phyloP scores from a whole-genome alignment of 1,140 invertebrate genomes.

The Drosophila navojoa region DNA sequence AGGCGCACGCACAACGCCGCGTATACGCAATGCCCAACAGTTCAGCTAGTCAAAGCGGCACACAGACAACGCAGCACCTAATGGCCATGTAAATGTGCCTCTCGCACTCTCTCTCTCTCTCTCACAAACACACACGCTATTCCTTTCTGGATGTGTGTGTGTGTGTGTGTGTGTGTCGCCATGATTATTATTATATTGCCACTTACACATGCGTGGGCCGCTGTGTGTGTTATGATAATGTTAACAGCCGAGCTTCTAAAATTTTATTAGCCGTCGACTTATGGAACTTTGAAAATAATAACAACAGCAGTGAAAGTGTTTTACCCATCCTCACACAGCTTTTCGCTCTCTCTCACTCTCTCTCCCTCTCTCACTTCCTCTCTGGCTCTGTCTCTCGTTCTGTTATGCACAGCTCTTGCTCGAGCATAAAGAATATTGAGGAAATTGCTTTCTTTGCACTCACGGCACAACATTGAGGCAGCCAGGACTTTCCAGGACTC shows the following conservation, averaged over 20 bases:
- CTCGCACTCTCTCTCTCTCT: neutral
- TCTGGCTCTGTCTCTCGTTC: neutral
- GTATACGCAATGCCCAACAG: constrained; percentile 66
- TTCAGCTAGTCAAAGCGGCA: constrained; percentile 64
- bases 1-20: constrained; percentile 62
- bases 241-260: constrained; percentile 78
- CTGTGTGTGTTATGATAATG: constrained; percentile 74
- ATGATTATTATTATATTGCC: constrained; percentile 73
- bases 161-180: constrained; percentile 13
- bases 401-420: constrained; percentile 13
- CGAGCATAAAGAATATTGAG: constrained; percentile 74
- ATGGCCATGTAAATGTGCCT: constrained; percentile 68
- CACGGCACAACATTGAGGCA: constrained; percentile 45
- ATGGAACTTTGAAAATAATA: constrained; percentile 79
- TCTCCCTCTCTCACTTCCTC: neutral
- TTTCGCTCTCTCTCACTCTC: neutral
- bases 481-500: constrained; percentile 44
- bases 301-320: constrained; percentile 60
- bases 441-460: constrained; percentile 80
- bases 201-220: constrained; percentile 34
- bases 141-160: neutral
- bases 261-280: constrained; percentile 75
- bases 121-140: neutral
- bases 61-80: constrained; percentile 61
- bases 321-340: neutral